Percentiles rank a stretch among this genome's conserved stretches.
phyloP scores from a whole-genome alignment of 2,797 vertebrate species.

The Paguma larvata region DNA sequence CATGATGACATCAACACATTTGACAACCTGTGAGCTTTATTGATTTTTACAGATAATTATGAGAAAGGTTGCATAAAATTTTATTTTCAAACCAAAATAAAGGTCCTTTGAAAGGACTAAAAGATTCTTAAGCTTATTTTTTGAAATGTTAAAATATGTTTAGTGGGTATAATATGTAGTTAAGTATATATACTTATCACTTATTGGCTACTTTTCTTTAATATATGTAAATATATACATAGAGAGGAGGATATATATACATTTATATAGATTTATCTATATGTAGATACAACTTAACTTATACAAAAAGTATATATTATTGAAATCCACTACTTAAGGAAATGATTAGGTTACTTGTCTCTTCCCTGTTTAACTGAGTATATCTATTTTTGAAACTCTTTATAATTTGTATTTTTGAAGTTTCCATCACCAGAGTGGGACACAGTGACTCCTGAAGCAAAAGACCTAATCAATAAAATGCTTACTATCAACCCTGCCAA shows the following conservation, averaged over 20 bases:
- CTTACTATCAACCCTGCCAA: constrained; percentile 98
- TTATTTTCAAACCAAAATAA: constrained; percentile 23
- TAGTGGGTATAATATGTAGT: background rate
- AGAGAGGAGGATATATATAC: background rate
- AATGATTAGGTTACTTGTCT: background rate
- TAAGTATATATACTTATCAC: background rate
- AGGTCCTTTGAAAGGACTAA: background rate
- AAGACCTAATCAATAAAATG: constrained; percentile 99
- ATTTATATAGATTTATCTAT: background rate
- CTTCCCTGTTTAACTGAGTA: background rate
- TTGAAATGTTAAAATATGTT: background rate
- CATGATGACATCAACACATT: background rate
- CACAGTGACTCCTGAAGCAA: constrained; percentile 98
- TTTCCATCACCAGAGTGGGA: constrained; percentile 99
- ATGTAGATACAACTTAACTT: background rate
- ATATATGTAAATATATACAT: background rate
- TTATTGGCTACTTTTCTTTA: background rate
- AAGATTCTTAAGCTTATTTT: background rate
- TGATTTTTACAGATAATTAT: background rate
- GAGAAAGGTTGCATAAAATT: background rate
- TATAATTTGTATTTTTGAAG: constrained; percentile 85
- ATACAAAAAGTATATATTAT: background rate
- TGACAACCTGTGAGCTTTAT: background rate
- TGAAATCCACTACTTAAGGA: background rate
- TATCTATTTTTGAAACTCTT: background rate